Conservation (phyloP, 2,888 invertebrate genomes). For the Phoenoteleia sp. region DNA sequence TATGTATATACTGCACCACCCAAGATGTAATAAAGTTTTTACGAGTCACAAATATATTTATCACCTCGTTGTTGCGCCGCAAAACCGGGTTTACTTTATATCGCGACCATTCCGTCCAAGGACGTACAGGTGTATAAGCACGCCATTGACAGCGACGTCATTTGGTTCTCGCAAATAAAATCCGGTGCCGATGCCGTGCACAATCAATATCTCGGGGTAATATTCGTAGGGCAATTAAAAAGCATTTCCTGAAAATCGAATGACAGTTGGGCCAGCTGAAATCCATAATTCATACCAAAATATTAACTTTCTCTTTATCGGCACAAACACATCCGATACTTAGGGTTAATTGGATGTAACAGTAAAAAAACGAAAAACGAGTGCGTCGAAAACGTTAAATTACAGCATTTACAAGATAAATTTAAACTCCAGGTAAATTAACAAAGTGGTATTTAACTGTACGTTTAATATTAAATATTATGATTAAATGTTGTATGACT, state of each 20-base stretch:
- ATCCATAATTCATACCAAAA: constrained; percentile 50
- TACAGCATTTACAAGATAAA: constrained; percentile 13
- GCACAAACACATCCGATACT: constrained; percentile 17
- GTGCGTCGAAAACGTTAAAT: constrained; percentile 20
- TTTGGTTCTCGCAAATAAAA: constrained; percentile 34
- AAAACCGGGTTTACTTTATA: constrained; percentile 47
- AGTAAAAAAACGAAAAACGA: constrained; percentile 35
- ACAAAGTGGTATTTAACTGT: not conserved
- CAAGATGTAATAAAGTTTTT: constrained; percentile 69
- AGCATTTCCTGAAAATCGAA: constrained; percentile 46
- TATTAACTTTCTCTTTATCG: constrained; percentile 56
- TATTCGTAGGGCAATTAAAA: constrained; percentile 50
- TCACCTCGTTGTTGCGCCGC: constrained; percentile 60
- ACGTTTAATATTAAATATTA: constrained; percentile 38
- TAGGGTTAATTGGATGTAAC: constrained; percentile 44
- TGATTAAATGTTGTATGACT: too few relatives aligned
- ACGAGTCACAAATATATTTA: constrained; percentile 72
- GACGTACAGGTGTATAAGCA: constrained; percentile 58
- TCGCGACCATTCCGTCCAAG: constrained; percentile 49
- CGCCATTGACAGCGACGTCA: constrained; percentile 36
- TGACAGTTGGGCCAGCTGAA: constrained; percentile 61
- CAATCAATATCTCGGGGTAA: constrained; percentile 39
- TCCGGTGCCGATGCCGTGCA: constrained; percentile 7
- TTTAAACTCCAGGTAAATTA: constrained; percentile 8
- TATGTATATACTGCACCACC: constrained; percentile 58